Conservation (phyloP, 2,888 invertebrate genomes). For the Cerceris rybyensis region DNA sequence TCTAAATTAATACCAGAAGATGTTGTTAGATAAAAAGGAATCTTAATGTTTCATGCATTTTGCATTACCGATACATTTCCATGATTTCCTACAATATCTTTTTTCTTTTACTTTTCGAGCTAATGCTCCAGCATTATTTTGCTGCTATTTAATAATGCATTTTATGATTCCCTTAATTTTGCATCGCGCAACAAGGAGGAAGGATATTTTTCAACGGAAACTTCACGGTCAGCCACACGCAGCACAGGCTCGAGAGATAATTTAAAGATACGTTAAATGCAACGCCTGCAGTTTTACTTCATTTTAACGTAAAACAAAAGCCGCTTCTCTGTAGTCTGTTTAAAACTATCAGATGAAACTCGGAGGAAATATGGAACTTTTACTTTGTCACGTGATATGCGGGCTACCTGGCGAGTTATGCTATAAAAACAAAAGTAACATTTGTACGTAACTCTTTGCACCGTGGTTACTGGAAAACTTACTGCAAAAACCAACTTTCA, state of each 20-base stretch:
- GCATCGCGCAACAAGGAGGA: background rate
- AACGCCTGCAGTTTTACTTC: background rate
- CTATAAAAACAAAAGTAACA: slow-evolving; percentile 8
- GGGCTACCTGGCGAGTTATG: slow-evolving; percentile 5
- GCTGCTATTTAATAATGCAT: too few relatives aligned
- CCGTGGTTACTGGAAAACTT: too few relatives aligned
- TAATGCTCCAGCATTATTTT: too few relatives aligned
- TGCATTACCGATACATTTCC: too few relatives aligned
- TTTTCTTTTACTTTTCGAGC: too few relatives aligned
- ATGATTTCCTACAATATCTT: too few relatives aligned
- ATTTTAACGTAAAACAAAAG: background rate
- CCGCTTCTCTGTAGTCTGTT: background rate
- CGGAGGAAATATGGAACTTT: slow-evolving; percentile 18
- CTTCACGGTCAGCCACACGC: background rate
- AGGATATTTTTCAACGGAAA: background rate
- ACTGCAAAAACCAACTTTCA: too few relatives aligned
- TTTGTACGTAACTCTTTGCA: too few relatives aligned
- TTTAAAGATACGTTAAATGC: background rate
- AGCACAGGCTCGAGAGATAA: background rate
- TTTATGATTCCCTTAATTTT: background rate
- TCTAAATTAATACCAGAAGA: too few relatives aligned
- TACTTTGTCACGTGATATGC: slow-evolving; percentile 4
- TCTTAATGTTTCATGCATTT: too few relatives aligned
- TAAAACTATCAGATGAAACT: background rate
- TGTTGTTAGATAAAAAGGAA: too few relatives aligned